These are phyloP conservation scores for Epinephelus malabaricus DNA, from an alignment of 2,797 vertebrate species.

Conservation along the genomic window DNA sequence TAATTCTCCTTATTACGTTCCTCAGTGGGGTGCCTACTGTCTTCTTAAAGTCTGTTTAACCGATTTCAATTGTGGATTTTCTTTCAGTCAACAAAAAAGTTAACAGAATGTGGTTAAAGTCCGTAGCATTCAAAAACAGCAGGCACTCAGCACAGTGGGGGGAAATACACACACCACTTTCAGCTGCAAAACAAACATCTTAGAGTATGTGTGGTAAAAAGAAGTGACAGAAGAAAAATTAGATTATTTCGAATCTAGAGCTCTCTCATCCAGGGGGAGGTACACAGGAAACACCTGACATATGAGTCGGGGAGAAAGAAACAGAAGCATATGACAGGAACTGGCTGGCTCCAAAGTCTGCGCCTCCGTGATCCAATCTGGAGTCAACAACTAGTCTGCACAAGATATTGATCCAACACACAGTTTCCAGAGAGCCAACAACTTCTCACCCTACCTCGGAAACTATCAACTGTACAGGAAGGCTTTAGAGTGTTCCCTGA, in stretches of 20 bases:
- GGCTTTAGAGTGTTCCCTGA: not conserved
- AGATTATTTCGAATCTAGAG: constrained; percentile 13
- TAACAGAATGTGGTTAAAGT: constrained; percentile 34
- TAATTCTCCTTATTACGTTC: constrained; percentile 47
- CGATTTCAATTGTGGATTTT: constrained; percentile 38
- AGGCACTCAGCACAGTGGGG: constrained; percentile 11
- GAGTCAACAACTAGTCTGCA: not conserved
- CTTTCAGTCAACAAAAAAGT: constrained; percentile 17
- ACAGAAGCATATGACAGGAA: not conserved
- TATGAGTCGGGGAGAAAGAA: not conserved
- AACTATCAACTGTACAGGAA: not conserved
- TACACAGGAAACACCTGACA: constrained; percentile 1
- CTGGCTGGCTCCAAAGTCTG: constrained; percentile 11
- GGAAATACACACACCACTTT: not conserved
- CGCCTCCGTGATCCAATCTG: constrained; percentile 1
- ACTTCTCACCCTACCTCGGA: not conserved
- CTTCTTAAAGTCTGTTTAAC: constrained; percentile 49
- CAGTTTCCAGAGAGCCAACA: constrained; percentile 12
- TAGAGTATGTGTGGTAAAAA: not conserved
- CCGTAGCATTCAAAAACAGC: constrained; percentile 29
- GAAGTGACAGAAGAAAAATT: not conserved
- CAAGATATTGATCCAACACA: constrained; percentile 28
- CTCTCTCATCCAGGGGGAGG: constrained; percentile 7
- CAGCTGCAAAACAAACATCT: constrained; percentile 12
- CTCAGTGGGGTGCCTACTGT: constrained; percentile 41